Evolutionary conservation across 2,113 vertebrate species (phyloP).

Genomic region (Brachyhypopomus gauderio): DNA sequence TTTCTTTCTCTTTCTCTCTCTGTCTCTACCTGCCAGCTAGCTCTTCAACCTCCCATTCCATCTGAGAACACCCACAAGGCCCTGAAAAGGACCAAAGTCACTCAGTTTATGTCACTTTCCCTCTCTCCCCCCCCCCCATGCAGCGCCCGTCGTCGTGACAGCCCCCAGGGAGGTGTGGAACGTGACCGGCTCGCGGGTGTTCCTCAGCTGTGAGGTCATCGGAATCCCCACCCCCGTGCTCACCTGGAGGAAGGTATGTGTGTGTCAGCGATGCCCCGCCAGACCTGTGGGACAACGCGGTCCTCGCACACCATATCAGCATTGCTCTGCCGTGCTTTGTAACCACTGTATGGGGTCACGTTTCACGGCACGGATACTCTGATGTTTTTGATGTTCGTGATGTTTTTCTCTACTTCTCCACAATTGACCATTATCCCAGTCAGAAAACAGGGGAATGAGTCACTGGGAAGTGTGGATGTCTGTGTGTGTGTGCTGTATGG

Average conservation of each 20-base stretch:
- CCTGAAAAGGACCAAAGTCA: too few relatives aligned
- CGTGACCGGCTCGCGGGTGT: conserved; percentile 87
- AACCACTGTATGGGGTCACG: too few relatives aligned
- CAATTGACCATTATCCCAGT: background rate
- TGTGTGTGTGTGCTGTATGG: conserved; percentile 7
- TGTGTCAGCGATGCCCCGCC: background rate
- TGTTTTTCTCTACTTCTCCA: background rate
- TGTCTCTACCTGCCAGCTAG: too few relatives aligned
- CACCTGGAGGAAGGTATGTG: conserved; percentile 91
- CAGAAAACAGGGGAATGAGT: background rate
- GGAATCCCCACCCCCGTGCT: conserved; percentile 91
- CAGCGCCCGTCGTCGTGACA: conserved; percentile 87
- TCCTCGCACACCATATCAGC: too few relatives aligned
- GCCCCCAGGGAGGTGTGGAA: conserved; percentile 89
- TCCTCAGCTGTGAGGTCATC: conserved; percentile 89
- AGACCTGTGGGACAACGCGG: background rate
- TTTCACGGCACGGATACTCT: too few relatives aligned
- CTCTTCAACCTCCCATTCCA: too few relatives aligned
- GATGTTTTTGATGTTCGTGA: too few relatives aligned
- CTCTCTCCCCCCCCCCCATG: conserved; percentile 39
- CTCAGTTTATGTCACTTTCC: too few relatives aligned
- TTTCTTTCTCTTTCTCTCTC: background rate
- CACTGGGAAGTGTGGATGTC: background rate
- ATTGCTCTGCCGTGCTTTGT: too few relatives aligned
- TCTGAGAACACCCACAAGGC: too few relatives aligned